Evolutionary conservation across 2,113 vertebrate species (phyloP), one percentile per base, ranked within the genome.

Genomic region (Microcebus ravelobensis): DNA sequence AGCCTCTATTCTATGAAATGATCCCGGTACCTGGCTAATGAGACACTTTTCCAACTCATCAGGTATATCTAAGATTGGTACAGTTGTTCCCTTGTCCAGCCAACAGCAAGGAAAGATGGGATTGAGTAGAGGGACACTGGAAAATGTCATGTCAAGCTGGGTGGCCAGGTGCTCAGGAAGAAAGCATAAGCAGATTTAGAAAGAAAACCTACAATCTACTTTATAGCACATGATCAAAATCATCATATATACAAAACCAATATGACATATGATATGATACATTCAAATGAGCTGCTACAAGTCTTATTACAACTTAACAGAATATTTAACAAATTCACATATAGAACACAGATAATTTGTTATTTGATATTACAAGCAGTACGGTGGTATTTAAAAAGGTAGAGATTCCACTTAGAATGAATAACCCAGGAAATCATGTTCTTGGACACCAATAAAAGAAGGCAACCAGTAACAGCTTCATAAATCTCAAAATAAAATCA

Each of bases 401-500:
- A 89, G 31, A 20, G 10, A 65, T 79, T 79, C 13, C 34, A 71
- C 48, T 81, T 94, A 84, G 9, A 29, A 70, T 61, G 31, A 85
- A 52, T 67, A 93, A 81, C 4, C 55, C 86, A 89, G 10, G 21
- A 67, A 89, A 91, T 77, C 50, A 74, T 27, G 42, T 67, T 90
- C 55, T 67, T 73, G 21, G 34, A 59, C 29, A 71, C 73, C 82
- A 91, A 52, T 76, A 83, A 76, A 96, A 86, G 65, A 67, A 23
- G 27, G 81, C 23, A 91, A 90, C 89, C 0, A 76, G 57, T 61
- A 93, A 91, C 4, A 65, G n/a, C 81, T 68, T 88, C 92, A 63
- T 84, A 83, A 74, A 80, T 91, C 21, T 95, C 31, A 81, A 93
- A 95, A 94, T 87, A 79, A 89, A 83, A 81, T 59, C 42, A 68